Percentiles rank a stretch among this genome's conserved stretches.
Evolutionary conservation across 2,797 vertebrate genomes (phyloP).

Genomic region (Cottoperca gobio): DNA sequence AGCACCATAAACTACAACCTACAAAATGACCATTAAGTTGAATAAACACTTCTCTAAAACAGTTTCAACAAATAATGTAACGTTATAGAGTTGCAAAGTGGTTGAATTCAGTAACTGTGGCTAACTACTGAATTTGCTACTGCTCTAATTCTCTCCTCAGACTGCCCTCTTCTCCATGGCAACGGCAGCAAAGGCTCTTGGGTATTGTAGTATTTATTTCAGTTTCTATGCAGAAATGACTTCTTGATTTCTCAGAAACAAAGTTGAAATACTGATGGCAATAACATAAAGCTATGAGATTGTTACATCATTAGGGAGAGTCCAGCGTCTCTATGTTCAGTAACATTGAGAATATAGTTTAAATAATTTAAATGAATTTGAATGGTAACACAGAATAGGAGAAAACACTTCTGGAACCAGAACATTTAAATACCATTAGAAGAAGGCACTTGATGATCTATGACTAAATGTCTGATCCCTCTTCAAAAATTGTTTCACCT

Average conservation of each 20-base stretch:
- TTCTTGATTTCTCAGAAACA: background rate
- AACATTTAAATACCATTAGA: conserved; percentile 8
- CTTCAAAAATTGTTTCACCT: conserved; percentile 29
- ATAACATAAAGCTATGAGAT: background rate
- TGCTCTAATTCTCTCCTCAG: background rate
- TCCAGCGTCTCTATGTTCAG: background rate
- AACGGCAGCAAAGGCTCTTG: background rate
- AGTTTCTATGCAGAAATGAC: background rate
- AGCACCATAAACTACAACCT: background rate
- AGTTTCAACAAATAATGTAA: background rate
- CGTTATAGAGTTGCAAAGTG: background rate
- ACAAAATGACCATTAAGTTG: background rate
- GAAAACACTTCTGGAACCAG: background rate
- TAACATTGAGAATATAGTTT: background rate
- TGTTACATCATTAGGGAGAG: background rate
- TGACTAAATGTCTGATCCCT: background rate
- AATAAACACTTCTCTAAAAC: background rate
- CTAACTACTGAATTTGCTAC: background rate
- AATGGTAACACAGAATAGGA: background rate
- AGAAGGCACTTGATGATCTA: background rate
- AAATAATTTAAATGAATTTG: no score
- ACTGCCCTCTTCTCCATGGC: background rate
- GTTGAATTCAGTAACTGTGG: no score
- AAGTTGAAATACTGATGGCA: background rate
- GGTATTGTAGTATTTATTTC: background rate